phyloP scores from a whole-genome alignment of 1,140 invertebrate genomes.

The Wiebesia pumilae region DNA sequence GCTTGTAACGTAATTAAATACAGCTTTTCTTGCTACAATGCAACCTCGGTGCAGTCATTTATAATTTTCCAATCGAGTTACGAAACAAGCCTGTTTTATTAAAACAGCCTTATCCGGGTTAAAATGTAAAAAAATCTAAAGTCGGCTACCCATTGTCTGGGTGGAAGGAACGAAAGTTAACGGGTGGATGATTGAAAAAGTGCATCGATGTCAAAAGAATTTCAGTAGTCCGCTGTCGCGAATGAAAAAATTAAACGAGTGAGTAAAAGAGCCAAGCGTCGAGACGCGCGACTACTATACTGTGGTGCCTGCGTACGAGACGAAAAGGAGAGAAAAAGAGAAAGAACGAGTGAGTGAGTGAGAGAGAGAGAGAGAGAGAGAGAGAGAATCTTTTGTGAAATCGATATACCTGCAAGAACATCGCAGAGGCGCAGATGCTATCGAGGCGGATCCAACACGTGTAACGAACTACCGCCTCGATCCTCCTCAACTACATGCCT shows the following conservation, averaged over 20 bases:
- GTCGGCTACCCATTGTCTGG: no score
- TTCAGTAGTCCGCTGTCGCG: not conserved
- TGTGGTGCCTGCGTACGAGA: not conserved
- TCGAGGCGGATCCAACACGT: conserved; percentile 71
- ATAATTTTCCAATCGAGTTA: no score
- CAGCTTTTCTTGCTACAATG: no score
- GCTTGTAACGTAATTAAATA: no score
- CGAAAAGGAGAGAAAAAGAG: not conserved
- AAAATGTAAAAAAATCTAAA: no score
- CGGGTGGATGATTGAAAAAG: not conserved
- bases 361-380: conserved; percentile 47
- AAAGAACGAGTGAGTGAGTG: not conserved
- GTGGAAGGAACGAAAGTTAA: not conserved
- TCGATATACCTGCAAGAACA: conserved; percentile 65
- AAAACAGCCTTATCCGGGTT: no score
- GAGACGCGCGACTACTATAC: not conserved
- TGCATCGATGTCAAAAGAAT: not conserved
- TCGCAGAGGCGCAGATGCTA: conserved; percentile 64
- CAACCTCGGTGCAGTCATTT: no score
- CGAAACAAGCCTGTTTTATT: no score
- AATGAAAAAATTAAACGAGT: not conserved
- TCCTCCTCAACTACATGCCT: not conserved
- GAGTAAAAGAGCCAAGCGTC: conserved; percentile 18
- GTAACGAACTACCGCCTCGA: conserved; percentile 71
- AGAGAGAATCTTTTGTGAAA: conserved; percentile 68